Conservation (phyloP, 92 coral and sea anemone species). For the Epizoanthus illoricatus region DNA sequence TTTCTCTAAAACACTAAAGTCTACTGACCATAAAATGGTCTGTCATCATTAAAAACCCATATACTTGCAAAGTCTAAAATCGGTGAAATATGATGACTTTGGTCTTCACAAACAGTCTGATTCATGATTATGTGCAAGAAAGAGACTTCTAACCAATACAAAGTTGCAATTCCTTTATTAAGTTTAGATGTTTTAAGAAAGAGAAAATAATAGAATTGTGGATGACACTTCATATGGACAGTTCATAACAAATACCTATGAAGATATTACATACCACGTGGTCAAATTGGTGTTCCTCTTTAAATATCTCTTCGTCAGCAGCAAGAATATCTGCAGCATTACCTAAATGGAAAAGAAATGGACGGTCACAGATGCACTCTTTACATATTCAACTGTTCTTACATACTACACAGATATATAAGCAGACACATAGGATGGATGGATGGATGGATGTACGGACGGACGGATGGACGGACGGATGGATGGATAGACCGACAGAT, state of each 20-base stretch:
- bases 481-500: not conserved
- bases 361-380: no score
- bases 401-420: not conserved
- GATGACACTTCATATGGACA: not conserved
- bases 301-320: slow-evolving; percentile 81
- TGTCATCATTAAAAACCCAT: no score
- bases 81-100: no score
- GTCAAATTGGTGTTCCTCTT: slow-evolving; percentile 83
- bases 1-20: not conserved
- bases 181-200: no score
- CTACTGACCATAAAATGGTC: no score
- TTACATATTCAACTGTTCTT: not conserved
- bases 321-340: slow-evolving; percentile 76
- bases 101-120: no score
- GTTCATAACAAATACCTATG: not conserved
- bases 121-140: no score
- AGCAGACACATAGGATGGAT: not conserved
- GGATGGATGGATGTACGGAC: not conserved
- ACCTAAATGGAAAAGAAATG: slow-evolving; percentile 34
- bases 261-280: slow-evolving; percentile 53
- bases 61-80: no score
- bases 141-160: no score
- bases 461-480: not conserved
- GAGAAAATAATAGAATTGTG: no score
- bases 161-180: no score